Conservation (phyloP, 2,888 invertebrate genomes). For the Hemaris fuciformis region DNA sequence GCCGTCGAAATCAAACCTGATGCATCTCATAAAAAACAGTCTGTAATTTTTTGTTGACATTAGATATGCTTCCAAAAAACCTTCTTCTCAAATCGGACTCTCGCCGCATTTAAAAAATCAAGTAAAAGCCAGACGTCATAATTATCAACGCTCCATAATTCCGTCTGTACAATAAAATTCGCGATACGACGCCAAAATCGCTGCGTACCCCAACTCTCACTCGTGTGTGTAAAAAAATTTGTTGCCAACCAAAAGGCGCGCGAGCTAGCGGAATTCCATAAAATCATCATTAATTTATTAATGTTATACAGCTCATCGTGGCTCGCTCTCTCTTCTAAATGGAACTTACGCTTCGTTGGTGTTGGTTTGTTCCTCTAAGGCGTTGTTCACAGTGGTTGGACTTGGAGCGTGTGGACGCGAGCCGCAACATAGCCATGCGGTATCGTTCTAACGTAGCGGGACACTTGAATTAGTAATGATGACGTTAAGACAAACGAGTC, state of each 20-base stretch:
- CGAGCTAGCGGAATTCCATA: slow-evolving; percentile 74
- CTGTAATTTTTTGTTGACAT: background rate
- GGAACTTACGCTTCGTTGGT: slow-evolving; percentile 67
- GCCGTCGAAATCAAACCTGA: background rate
- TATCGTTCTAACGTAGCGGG: slow-evolving; percentile 15
- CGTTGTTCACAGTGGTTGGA: slow-evolving; percentile 13
- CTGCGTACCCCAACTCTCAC: background rate
- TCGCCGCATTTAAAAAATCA: background rate
- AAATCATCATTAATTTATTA: slow-evolving; percentile 80
- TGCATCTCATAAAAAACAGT: background rate
- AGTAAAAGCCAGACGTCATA: slow-evolving; percentile 14
- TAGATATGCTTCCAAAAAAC: background rate
- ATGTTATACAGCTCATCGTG: slow-evolving; percentile 68
- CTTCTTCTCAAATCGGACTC: background rate
- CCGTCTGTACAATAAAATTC: slow-evolving; percentile 3
- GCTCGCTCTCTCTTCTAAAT: slow-evolving; percentile 69
- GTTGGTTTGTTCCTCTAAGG: slow-evolving; percentile 51
- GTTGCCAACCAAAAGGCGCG: slow-evolving; percentile 3
- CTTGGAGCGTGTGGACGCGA: background rate
- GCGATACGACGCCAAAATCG: slow-evolving; percentile 5
- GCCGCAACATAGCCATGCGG: slow-evolving; percentile 2
- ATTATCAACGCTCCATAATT: slow-evolving; percentile 16
- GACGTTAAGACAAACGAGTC: slow-evolving; percentile 15
- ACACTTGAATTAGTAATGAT: slow-evolving; percentile 14
- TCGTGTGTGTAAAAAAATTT: slow-evolving; percentile 1